Evolutionary conservation across 2,888 invertebrate genomes (phyloP), one percentile per base, ranked within the genome.

Genomic region (Caenorhabditis zanzibari): DNA sequence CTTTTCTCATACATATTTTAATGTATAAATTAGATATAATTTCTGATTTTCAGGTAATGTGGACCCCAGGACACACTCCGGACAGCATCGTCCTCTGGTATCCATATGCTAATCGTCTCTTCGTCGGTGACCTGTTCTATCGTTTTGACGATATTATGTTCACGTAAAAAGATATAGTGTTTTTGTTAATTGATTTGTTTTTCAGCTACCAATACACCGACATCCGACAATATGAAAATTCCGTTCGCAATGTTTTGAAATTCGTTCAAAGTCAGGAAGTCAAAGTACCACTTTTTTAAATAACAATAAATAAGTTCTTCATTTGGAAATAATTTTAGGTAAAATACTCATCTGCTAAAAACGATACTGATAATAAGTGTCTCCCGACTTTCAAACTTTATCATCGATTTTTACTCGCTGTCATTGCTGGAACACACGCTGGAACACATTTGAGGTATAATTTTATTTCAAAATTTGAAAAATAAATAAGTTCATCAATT

Each of bases 61-160:
- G 86, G 87, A 84, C 85, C 2, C 88, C 88, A 5, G 88, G 88
- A 28, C 88, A 88, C 47, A 88, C 88, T 19, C 88, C 88, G 1
- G 88, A 88, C 63, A 84, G 85, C 61, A 77, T 88, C 24, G 84
- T 85, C 49, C 68, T 88, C 12, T 87, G 87, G 84, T 88, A 88
- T 72, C 83, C 82, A 19, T 76, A 71, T 35, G 86, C 79, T 35
- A 83, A 77, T 64, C 77, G 88, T 38, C 61, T 88, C 24, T 88
- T 88, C 69, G 64, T 83, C n/a, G 88, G 88, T 24, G 88, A 88
- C 58, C 69, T 88, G 22, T 88, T 88, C 61, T 86, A 88, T 58
- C 81, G 85, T 66, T 88, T 88, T 35, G 85, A 85, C 26, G 88
- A 88, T 71, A 85, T 88, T 16, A 71, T 83, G 59, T 86, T 87